These are phyloP conservation scores for Taenaris catops DNA, from an alignment of 2,888 invertebrate species.

Conservation along the genomic window DNA sequence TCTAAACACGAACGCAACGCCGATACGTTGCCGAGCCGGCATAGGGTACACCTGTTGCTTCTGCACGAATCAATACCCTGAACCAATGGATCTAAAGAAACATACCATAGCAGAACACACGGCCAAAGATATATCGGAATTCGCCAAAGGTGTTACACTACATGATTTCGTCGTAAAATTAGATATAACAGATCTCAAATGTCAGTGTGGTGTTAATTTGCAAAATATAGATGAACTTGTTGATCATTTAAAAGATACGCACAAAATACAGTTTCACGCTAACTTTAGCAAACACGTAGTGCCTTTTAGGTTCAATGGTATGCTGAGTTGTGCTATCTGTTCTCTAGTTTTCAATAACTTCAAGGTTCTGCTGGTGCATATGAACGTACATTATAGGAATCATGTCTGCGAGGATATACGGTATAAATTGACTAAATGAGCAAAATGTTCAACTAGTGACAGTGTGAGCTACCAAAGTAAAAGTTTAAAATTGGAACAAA, in stretches of 20 bases:
- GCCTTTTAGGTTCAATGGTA: slow-evolving; percentile 39
- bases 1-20: slow-evolving; percentile 46
- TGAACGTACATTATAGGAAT: slow-evolving; percentile 55
- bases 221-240: slow-evolving; percentile 31
- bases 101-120: slow-evolving; percentile 41
- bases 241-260: slow-evolving; percentile 33
- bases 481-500: no score
- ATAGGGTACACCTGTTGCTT: slow-evolving; percentile 49
- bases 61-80: slow-evolving; percentile 45
- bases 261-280: slow-evolving; percentile 32
- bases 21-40: slow-evolving; percentile 42
- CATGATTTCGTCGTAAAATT: slow-evolving; percentile 27
- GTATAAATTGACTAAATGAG: no score
- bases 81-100: slow-evolving; percentile 40
- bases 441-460: no score
- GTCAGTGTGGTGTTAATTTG: slow-evolving; percentile 21
- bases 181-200: slow-evolving; percentile 28
- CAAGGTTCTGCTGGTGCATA: slow-evolving; percentile 41
- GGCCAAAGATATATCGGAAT: slow-evolving; percentile 32
- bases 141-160: slow-evolving; percentile 32
- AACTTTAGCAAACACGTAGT: slow-evolving; percentile 37
- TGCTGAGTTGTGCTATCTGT: slow-evolving; percentile 37
- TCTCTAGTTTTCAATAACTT: slow-evolving; percentile 20
- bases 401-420: slow-evolving; percentile 69
- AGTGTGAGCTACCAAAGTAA: no score